Evolutionary conservation across 2,797 vertebrate genomes (phyloP), one percentile per base, ranked within the genome.

Genomic region (Platyrinchus mystaceus): DNA sequence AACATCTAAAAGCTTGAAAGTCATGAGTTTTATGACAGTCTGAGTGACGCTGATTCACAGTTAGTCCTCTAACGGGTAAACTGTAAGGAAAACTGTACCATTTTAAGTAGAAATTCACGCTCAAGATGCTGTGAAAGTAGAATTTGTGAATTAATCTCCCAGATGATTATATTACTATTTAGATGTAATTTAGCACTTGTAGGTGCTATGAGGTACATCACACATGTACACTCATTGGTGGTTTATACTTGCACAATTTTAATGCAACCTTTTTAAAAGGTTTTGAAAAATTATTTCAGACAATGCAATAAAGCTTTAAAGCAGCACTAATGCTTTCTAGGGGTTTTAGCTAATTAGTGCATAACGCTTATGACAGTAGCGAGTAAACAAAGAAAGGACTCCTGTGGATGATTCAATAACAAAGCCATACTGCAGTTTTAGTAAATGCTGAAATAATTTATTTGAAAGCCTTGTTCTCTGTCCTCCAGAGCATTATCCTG

Each of bases 381-480:
- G 0, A n/a, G 24, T 60, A 75, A 90, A 69, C 30, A 52, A 81
- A 56, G 63, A 66, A 73, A 37, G 18, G 26, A 73, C 46, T 91
- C 37, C 41, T 60, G 41, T 20, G 12, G 47, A 47, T 78, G 71
- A 83, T 84, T 90, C 88, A 87, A 74, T 32, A 87, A 27, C 43
- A 83, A 86, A 92, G 56, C n/a, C 52, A 24, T 62, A 41, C 36
- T 60, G 24, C 36, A 76, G 36, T 77, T 94, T 79, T 75, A 34
- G 47, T 86, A 94, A 87, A 73, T 59, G 44, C 56, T 94, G 60
- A 94, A 94, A 80, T 81, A 92, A 93, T 95, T 86, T 90, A 87
- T 94, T 70, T 91, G 78, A 94, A 94, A 97, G 70, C 63, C 62
- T 75, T n/a, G 37, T 71, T 47, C 36, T 78, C 50, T 74, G 19